Evolutionary conservation across 2,888 invertebrate species (phyloP).

Genomic region (Branchellion lobata): DNA sequence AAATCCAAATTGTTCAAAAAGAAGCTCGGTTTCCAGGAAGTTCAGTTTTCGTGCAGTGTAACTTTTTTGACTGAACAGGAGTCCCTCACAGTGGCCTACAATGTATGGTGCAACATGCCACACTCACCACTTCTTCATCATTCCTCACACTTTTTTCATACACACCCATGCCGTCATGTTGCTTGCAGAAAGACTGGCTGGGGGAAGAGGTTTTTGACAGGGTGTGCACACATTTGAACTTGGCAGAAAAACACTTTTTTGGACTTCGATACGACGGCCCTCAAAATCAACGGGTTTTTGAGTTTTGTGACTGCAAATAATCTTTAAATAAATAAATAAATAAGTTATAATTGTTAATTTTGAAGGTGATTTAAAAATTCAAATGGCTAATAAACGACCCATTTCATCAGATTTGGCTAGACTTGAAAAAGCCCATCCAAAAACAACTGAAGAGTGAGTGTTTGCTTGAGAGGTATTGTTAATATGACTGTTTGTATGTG

Average conservation of each 20-base stretch:
- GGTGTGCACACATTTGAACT: not conserved
- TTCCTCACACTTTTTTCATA: too few species aligned
- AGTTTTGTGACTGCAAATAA: not conserved
- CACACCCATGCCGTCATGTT: too few species aligned
- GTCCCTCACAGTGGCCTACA: constrained; percentile 58
- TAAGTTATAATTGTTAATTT: too few species aligned
- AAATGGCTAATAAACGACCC: too few species aligned
- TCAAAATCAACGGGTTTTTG: not conserved
- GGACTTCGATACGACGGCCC: not conserved
- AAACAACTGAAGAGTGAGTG: constrained; percentile 39
- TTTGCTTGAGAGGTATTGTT: not conserved
- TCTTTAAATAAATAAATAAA: too few species aligned
- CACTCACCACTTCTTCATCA: too few species aligned
- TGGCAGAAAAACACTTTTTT: constrained; percentile 17
- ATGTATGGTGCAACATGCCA: too few species aligned
- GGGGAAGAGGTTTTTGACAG: not conserved
- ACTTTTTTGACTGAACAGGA: constrained; percentile 60
- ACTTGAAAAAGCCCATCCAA: constrained; percentile 31
- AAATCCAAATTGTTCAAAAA: constrained; percentile 30
- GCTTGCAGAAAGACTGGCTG: constrained; percentile 6
- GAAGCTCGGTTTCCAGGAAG: constrained; percentile 55
- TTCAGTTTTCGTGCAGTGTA: constrained; percentile 59
- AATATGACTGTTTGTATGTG: too few species aligned
- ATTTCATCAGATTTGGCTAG: constrained; percentile 32
- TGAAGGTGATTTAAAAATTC: too few species aligned